These are phyloP conservation scores for Tipula confusa DNA, from an alignment of 2,888 invertebrate species.

Conservation along the genomic window DNA sequence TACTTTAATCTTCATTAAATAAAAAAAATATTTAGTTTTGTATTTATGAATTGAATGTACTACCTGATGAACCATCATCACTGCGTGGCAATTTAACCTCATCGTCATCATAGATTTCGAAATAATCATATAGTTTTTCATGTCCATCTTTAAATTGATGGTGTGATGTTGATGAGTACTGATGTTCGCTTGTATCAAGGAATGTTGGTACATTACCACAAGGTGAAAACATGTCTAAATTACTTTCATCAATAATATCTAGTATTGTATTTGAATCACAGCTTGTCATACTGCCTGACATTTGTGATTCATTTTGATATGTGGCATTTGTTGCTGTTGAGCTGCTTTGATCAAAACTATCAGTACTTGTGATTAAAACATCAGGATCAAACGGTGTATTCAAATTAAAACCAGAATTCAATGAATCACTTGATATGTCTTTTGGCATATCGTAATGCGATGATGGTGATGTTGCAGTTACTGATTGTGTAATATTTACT, in stretches of 20 bases:
- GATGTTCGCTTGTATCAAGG: constrained; percentile 21
- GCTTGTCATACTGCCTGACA: constrained; percentile 81
- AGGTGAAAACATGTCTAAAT: constrained; percentile 34
- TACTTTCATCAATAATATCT: constrained; percentile 59
- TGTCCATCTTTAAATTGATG: constrained; percentile 20
- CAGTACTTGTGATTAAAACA: constrained; percentile 62
- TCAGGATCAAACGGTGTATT: constrained; percentile 52
- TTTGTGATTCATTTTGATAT: constrained; percentile 77
- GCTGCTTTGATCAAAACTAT: constrained; percentile 71
- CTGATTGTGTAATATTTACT: constrained; percentile 33
- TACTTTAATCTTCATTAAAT: constrained; percentile 5
- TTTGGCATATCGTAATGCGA: constrained; percentile 40
- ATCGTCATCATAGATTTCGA: constrained; percentile 17
- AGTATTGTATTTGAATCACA: constrained; percentile 80
- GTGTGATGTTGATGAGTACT: not conserved
- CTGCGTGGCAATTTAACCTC: not conserved
- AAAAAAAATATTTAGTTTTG: constrained; percentile 8
- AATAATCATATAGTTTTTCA: constrained; percentile 27
- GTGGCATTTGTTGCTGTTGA: constrained; percentile 78
- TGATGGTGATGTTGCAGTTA: constrained; percentile 33
- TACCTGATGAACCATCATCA: constrained; percentile 29
- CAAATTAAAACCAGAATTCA: constrained; percentile 40
- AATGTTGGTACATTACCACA: constrained; percentile 13
- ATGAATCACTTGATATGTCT: constrained; percentile 47
- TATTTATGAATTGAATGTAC: constrained; percentile 27